Conservation (phyloP, 2,888 invertebrate genomes). For the Lysandra bellargus region DNA sequence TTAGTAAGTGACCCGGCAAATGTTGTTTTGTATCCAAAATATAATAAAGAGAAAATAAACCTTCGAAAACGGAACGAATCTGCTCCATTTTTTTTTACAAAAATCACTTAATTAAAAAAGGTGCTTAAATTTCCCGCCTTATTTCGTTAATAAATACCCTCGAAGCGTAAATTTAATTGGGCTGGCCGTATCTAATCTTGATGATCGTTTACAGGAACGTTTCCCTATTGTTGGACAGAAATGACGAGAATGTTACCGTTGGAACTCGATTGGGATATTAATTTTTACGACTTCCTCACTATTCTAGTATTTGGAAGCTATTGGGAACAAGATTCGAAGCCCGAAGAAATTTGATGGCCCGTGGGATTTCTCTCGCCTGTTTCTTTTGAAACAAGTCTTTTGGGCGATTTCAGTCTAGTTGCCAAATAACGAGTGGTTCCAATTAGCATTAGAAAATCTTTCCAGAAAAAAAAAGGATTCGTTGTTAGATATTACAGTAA, state of each 20-base stretch:
- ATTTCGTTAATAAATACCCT: background rate
- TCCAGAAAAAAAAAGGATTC: no score
- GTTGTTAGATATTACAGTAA: no score
- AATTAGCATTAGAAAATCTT: no score
- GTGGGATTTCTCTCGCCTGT: background rate
- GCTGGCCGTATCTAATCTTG: constrained; percentile 21
- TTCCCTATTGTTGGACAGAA: constrained; percentile 18
- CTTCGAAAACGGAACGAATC: background rate
- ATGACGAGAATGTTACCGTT: constrained; percentile 4
- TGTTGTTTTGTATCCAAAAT: no score
- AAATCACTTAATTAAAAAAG: constrained; percentile 17
- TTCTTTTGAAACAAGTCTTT: no score
- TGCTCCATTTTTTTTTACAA: background rate
- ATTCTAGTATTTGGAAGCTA: background rate
- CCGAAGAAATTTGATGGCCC: no score
- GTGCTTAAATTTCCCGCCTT: constrained; percentile 3
- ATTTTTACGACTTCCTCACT: constrained; percentile 21
- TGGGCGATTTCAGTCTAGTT: no score
- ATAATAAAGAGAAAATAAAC: no score
- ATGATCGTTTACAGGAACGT: background rate
- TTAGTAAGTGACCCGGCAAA: no score
- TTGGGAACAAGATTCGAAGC: background rate
- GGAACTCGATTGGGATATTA: background rate
- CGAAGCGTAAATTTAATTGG: constrained; percentile 21
- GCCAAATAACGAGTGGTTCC: no score